A percentile compares a stretch with the other conserved stretches of the same genome.
Conservation (phyloP, 2,113 vertebrate species). For the Salminus brasiliensis region DNA sequence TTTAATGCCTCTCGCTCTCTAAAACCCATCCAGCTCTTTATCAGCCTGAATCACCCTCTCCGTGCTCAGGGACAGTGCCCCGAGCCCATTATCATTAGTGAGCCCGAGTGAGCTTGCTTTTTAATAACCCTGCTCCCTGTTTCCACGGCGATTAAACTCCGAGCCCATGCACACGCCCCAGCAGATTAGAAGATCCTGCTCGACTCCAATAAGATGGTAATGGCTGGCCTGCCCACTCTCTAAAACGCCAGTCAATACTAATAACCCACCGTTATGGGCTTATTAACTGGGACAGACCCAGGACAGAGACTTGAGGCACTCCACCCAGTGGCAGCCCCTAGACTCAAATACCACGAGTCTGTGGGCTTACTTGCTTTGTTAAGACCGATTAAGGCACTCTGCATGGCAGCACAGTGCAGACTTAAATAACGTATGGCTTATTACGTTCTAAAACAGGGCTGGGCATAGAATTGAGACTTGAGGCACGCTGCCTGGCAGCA, state of each 20-base stretch:
- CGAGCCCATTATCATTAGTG: slow-evolving; percentile 41
- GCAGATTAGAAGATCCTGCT: slow-evolving; percentile 32
- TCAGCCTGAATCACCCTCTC: slow-evolving; percentile 16
- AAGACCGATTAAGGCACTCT: slow-evolving; percentile 5
- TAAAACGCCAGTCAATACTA: slow-evolving; percentile 38
- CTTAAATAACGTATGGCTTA: slow-evolving; percentile 5
- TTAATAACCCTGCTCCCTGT: slow-evolving; percentile 45
- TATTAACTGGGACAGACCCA: slow-evolving; percentile 45
- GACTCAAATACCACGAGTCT: slow-evolving; percentile 9
- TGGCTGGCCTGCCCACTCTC: slow-evolving; percentile 36
- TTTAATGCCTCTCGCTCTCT: background rate
- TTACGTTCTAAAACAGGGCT: slow-evolving; percentile 28
- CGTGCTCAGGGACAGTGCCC: slow-evolving; percentile 14
- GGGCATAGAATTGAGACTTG: slow-evolving; percentile 23
- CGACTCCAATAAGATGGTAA: slow-evolving; percentile 44
- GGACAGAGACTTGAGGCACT: slow-evolving; percentile 24
- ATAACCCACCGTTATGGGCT: slow-evolving; percentile 30
- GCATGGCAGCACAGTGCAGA: background rate
- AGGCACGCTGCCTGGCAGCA: background rate
- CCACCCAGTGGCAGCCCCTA: background rate
- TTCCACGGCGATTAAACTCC: slow-evolving; percentile 49
- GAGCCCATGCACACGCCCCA: slow-evolving; percentile 35
- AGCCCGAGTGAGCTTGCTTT: slow-evolving; percentile 38
- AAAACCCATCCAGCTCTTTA: slow-evolving; percentile 34
- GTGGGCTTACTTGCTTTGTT: slow-evolving; percentile 30